These are phyloP conservation scores for Lepus europaeus DNA, from an alignment of 2,113 vertebrate species.

Conservation along the genomic window DNA sequence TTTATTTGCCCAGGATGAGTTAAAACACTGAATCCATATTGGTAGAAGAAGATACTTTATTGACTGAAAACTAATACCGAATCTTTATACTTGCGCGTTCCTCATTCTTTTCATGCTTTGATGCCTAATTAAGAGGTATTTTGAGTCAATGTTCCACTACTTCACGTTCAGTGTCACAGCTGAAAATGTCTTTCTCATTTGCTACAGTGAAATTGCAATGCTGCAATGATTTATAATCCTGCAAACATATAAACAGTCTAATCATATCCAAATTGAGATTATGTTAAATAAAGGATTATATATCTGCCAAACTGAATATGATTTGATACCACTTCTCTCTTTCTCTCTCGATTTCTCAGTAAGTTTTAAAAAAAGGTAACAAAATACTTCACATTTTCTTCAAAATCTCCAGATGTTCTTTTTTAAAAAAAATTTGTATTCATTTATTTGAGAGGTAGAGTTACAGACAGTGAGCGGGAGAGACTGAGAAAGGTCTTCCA, in stretches of 20 bases:
- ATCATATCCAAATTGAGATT: background rate
- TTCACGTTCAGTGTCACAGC: background rate
- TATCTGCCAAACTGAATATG: background rate
- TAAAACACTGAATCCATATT: background rate
- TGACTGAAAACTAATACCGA: background rate
- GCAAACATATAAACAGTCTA: background rate
- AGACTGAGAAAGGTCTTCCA: too few relatives aligned
- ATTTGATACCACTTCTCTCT: background rate
- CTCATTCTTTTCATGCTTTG: background rate
- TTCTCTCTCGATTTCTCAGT: background rate
- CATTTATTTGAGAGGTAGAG: too few relatives aligned
- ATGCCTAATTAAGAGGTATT: background rate
- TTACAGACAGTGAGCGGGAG: too few relatives aligned
- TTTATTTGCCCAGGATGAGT: constrained; percentile 75
- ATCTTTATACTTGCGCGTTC: background rate
- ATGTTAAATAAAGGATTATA: background rate
- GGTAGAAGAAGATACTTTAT: background rate
- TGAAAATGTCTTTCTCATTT: background rate
- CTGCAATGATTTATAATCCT: background rate
- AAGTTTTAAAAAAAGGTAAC: background rate
- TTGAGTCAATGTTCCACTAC: background rate
- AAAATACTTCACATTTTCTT: constrained; percentile 8
- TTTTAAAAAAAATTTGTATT: too few relatives aligned
- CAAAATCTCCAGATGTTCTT: background rate
- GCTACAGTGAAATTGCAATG: background rate